Evolutionary conservation across 2,888 invertebrate species (phyloP).

Genomic region (Nephrotoma guestfalica): DNA sequence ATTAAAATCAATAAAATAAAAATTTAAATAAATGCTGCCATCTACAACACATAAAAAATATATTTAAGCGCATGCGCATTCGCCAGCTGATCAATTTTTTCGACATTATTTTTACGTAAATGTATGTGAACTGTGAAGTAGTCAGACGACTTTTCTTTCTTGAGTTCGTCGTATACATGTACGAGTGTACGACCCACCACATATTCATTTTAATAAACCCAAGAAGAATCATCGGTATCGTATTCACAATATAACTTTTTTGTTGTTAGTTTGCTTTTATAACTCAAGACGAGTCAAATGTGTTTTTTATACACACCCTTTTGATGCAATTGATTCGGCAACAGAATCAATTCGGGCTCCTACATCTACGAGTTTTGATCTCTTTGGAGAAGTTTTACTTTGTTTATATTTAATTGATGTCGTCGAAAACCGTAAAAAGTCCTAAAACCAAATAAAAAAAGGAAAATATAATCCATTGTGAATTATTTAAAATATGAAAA

Average conservation of each 20-base stretch:
- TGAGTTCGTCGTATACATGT: neutral
- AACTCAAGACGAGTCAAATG: neutral
- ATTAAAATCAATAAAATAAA: conserved; percentile 11
- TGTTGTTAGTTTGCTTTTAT: conserved; percentile 9
- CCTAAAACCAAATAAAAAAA: neutral
- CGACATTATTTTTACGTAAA: neutral
- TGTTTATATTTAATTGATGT: neutral
- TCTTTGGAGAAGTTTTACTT: neutral
- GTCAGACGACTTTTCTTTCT: conserved; percentile 7
- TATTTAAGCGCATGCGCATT: conserved; percentile 5
- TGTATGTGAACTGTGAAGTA: conserved; percentile 5
- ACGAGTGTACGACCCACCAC: neutral
- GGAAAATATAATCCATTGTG: neutral
- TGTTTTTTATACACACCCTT: conserved; percentile 42
- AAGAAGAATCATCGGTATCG: neutral
- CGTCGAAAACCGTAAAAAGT: neutral
- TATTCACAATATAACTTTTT: neutral
- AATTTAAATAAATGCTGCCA: neutral
- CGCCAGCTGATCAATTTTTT: conserved; percentile 5
- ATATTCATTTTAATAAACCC: neutral
- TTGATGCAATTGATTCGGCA: conserved; percentile 48
- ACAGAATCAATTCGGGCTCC: conserved; percentile 36
- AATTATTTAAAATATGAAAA: neutral
- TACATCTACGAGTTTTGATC: conserved; percentile 19
- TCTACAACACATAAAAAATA: neutral